Evolutionary conservation across 2,113 vertebrate species (phyloP).

Genomic region (Rissa tridactyla): DNA sequence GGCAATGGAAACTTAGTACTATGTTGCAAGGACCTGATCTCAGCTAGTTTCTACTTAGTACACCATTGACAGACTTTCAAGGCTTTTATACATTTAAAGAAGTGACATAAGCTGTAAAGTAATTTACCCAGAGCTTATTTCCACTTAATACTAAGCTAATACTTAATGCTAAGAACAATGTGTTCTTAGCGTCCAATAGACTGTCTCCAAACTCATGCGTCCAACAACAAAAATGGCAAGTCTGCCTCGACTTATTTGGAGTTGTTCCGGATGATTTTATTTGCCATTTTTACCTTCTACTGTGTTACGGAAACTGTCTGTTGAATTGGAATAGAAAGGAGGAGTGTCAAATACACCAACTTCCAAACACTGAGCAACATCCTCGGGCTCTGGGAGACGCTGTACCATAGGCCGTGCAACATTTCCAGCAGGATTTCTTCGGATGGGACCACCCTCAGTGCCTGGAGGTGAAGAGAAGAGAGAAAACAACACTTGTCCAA

Average conservation of each 20-base stretch:
- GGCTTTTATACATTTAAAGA: neutral
- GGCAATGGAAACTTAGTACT: neutral
- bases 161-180: neutral
- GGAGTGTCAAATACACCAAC: conserved; percentile 89
- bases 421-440: conserved; percentile 93
- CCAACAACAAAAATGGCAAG: neutral
- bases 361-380: conserved; percentile 88
- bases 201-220: neutral
- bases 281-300: conserved; percentile 83
- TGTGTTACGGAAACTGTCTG: conserved; percentile 94
- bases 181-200: neutral
- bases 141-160: neutral
- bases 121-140: neutral
- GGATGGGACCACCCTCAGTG: conserved; percentile 86
- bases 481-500: neutral
- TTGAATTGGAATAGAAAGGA: conserved; percentile 94
- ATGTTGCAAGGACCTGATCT: neutral
- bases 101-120: neutral
- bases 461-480: conserved; percentile 57
- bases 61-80: neutral
- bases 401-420: conserved; percentile 93
- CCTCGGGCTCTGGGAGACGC: conserved; percentile 88
- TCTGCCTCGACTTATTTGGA: neutral
- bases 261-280: neutral
- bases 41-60: neutral